Conservation (phyloP, 2,797 vertebrate species). For the Nothura maculosa region DNA sequence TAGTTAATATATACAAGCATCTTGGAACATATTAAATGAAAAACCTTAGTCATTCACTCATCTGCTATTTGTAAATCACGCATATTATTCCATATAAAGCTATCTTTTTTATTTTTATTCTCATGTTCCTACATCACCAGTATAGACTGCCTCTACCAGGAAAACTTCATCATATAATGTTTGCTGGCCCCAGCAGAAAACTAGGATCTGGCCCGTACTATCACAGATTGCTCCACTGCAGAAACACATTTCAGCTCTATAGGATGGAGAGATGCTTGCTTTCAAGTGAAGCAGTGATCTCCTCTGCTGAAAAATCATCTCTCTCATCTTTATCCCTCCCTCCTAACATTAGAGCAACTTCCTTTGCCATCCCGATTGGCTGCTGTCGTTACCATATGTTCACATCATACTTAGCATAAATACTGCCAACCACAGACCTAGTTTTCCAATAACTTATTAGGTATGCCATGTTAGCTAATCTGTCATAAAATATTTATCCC, state of each 20-base stretch:
- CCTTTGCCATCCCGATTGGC: not conserved
- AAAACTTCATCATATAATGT: not conserved
- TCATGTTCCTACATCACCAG: not conserved
- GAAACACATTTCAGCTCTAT: not conserved
- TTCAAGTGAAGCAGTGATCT: not conserved
- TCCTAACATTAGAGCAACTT: not conserved
- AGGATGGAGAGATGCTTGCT: not conserved
- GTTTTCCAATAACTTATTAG: slow-evolving; percentile 18
- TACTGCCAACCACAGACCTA: not conserved
- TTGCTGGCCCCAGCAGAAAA: not conserved
- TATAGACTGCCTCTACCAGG: not conserved
- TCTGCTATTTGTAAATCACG: not conserved
- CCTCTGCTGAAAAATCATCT: not conserved
- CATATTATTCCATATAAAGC: not conserved
- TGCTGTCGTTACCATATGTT: not conserved
- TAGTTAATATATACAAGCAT: not conserved
- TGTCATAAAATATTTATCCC: slow-evolving; percentile 34
- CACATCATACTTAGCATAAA: not conserved
- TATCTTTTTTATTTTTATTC: not conserved
- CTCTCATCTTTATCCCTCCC: not conserved
- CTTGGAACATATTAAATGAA: not conserved
- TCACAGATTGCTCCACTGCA: not conserved
- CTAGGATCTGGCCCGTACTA: not conserved
- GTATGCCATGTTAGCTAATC: slow-evolving; percentile 45
- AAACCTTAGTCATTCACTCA: not conserved